These are phyloP conservation scores for Glossophaga mutica DNA, from an alignment of 2,797 vertebrate species.

Conservation along the genomic window DNA sequence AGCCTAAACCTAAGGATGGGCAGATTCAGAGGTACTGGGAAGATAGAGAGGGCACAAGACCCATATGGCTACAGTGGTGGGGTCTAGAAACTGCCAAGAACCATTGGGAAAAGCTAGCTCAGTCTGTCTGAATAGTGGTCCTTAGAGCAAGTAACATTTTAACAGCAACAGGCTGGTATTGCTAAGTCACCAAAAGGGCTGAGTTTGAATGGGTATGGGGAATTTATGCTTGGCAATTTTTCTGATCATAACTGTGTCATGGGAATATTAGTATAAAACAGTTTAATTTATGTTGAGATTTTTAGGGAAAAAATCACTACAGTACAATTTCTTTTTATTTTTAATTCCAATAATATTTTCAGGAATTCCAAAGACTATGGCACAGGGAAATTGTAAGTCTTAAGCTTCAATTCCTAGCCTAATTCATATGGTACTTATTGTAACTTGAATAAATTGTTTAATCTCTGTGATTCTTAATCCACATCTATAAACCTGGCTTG, in stretches of 20 bases:
- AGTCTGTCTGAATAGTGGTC: neutral
- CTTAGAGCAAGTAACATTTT: neutral
- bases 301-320: neutral
- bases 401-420: neutral
- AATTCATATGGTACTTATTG: neutral
- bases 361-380: neutral
- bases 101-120: neutral
- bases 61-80: neutral
- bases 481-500: neutral
- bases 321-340: neutral
- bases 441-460: neutral
- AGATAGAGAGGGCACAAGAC: neutral
- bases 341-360: conserved; percentile 2
- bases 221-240: neutral
- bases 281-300: neutral
- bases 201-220: neutral
- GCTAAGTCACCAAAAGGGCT: neutral
- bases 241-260: neutral
- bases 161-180: neutral
- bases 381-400: neutral
- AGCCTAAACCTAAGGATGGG: neutral
- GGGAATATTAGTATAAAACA: neutral
- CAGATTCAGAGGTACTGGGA: neutral
- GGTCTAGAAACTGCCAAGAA: neutral
- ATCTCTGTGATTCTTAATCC: neutral